These are phyloP conservation scores for Macrostomum lignano DNA, from an alignment of 1,140 invertebrate genomes.

Conservation along the genomic window DNA sequence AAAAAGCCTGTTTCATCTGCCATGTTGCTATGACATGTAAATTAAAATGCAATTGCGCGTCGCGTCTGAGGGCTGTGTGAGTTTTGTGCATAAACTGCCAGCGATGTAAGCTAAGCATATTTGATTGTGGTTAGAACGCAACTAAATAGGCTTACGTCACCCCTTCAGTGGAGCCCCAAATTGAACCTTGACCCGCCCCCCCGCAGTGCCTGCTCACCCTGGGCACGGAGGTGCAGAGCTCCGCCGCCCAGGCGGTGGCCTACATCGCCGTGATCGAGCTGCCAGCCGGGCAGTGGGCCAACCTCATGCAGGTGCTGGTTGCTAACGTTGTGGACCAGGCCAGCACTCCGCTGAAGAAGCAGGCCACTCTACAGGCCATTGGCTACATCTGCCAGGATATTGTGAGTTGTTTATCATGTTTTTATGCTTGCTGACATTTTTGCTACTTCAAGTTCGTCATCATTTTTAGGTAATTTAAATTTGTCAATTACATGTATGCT, in stretches of 20 bases:
- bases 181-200: no score
- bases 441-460: slow-evolving; percentile 2
- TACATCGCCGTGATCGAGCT: slow-evolving; percentile 86
- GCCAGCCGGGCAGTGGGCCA: slow-evolving; percentile 41
- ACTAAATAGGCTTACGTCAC: no score
- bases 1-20: no score
- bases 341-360: slow-evolving; percentile 68
- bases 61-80: no score
- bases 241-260: slow-evolving; percentile 89
- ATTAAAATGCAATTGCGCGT: no score
- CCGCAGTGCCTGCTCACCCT: slow-evolving; percentile 55
- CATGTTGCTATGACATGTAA: no score
- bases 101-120: no score
- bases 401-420: slow-evolving; percentile 27
- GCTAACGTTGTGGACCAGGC: slow-evolving; percentile 50
- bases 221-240: slow-evolving; percentile 76
- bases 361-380: slow-evolving; percentile 80
- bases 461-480: slow-evolving; percentile 6
- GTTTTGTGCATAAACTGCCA: no score
- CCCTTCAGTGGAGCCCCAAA: no score
- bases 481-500: slow-evolving; percentile 41
- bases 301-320: slow-evolving; percentile 54
- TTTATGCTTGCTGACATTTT: no score
- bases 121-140: no score
- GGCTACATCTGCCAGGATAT: slow-evolving; percentile 55